Base-by-base conservation (phyloP, 1,140 invertebrate species). In the Drosophila tani region DNA sequence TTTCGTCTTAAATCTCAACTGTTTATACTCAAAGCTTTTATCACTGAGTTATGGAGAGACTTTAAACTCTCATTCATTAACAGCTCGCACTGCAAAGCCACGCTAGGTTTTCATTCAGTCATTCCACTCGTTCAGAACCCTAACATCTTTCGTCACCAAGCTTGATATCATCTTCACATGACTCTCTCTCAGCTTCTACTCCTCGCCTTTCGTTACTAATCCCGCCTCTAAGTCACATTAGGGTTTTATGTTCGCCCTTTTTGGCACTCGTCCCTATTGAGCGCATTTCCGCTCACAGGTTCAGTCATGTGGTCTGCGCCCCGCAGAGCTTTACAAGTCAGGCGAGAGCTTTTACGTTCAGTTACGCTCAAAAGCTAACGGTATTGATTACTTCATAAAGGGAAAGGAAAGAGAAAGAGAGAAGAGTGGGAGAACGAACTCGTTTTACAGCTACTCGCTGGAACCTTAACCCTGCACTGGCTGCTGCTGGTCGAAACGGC, bases 361-460 rank as follows among this genome's bases (percentile, higher is more conserved):
- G 75, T 79, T 86, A 86, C 82, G 79, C 82, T 86, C 82, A 82
- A 85, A 85, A 85, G 82, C 82, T 80, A 51, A n/a, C 21, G 51
- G 47, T 84, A 84, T 84, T 85, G 82, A 84, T 84, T 84, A 68
- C 63, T 70, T 62, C 29, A 60, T 40, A 56, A 38, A 15, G 12
- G 35, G 14, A 17, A n/a, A 1, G 12, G 12, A 45, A 5, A 24
- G 12, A 8, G 49, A 24, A 5, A 7, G 11, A 19, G 14, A 8
- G 14, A 24, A 21, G 19, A 11, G 21, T 47, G 38, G 45, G 12
- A 24, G 15, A 27, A 38, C 29, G 45, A 73, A 73, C 70, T 74
- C 70, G 70, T 56, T 73, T 57, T 29, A 38, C 46, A 60, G 38
- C 35, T 70, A 85, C 68, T 84, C 66, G 81, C 60, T 77, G 56